phyloP scores from a whole-genome alignment of 2,888 invertebrate species.

The Drosophila merina region DNA sequence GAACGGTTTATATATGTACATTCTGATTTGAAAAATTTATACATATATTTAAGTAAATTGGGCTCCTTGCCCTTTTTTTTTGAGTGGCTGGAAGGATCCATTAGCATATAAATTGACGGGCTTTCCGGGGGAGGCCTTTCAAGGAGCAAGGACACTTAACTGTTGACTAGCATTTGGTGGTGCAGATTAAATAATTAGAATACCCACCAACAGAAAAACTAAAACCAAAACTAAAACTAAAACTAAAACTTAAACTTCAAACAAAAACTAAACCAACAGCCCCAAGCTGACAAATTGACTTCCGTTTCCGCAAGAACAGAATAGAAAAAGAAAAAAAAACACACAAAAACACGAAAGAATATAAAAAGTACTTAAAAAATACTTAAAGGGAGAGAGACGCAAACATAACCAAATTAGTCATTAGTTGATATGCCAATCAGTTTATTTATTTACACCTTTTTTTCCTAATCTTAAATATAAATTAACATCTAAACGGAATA shows the following conservation, averaged over 20 bases:
- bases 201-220: slow-evolving; percentile 9
- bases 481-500: slow-evolving; percentile 39
- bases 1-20: not conserved
- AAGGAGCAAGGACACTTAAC: slow-evolving; percentile 22
- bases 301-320: slow-evolving; percentile 67
- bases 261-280: slow-evolving; percentile 30
- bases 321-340: slow-evolving; percentile 15
- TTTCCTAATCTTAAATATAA: slow-evolving; percentile 51
- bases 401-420: slow-evolving; percentile 78
- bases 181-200: slow-evolving; percentile 8
- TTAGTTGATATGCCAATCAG: slow-evolving; percentile 70
- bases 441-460: slow-evolving; percentile 61
- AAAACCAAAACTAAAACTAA: slow-evolving; percentile 32
- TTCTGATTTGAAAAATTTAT: slow-evolving; percentile 50
- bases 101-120: slow-evolving; percentile 74
- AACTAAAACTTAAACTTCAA: slow-evolving; percentile 25
- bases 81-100: slow-evolving; percentile 35
- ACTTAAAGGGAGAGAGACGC: slow-evolving; percentile 44
- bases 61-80: slow-evolving; percentile 18
- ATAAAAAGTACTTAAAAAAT: slow-evolving; percentile 60
- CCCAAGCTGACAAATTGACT: slow-evolving; percentile 73
- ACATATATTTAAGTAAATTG: slow-evolving; percentile 65
- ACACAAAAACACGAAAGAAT: slow-evolving; percentile 21
- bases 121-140: not conserved
- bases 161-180: slow-evolving; percentile 58